These are phyloP conservation scores for Anthophora plumipes DNA, from an alignment of 2,888 invertebrate genomes.

Conservation along the genomic window DNA sequence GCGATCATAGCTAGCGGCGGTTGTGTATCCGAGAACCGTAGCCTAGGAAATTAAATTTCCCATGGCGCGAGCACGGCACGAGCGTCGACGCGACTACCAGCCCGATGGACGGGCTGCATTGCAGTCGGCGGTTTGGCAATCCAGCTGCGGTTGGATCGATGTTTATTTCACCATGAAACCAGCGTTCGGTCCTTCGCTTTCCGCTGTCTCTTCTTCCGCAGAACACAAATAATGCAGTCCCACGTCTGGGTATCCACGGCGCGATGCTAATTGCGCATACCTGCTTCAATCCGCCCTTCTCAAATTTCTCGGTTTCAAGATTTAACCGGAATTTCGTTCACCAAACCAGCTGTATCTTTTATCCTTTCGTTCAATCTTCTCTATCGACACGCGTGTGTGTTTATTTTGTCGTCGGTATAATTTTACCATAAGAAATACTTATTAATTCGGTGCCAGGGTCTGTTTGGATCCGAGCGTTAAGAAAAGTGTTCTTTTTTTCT, in stretches of 20 bases:
- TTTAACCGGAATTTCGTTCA: background rate
- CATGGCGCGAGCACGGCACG: slow-evolving; percentile 65
- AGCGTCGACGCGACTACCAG: slow-evolving; percentile 60
- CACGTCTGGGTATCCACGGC: slow-evolving; percentile 28
- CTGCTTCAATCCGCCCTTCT: background rate
- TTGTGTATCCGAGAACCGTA: slow-evolving; percentile 62
- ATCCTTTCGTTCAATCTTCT: no score
- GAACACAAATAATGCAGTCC: slow-evolving; percentile 60
- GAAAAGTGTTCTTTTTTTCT: no score
- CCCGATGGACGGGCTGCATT: slow-evolving; percentile 73
- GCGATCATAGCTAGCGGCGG: slow-evolving; percentile 48
- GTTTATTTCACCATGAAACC: slow-evolving; percentile 66
- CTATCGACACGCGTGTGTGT: no score
- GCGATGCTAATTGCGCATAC: slow-evolving; percentile 41
- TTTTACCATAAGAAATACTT: no score
- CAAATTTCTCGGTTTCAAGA: background rate
- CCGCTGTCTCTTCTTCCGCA: slow-evolving; percentile 53
- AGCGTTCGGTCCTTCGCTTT: slow-evolving; percentile 30
- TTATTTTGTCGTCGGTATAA: no score
- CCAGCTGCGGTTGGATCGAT: slow-evolving; percentile 80
- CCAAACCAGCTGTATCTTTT: background rate
- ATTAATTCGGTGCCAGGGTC: no score
- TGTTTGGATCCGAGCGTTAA: no score
- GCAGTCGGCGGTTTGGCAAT: slow-evolving; percentile 82
- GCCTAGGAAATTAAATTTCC: slow-evolving; percentile 76